Evolutionary conservation across 2,797 vertebrate genomes (phyloP), one percentile per base, ranked within the genome.

Genomic region (Hypotaenidia okinawae): DNA sequence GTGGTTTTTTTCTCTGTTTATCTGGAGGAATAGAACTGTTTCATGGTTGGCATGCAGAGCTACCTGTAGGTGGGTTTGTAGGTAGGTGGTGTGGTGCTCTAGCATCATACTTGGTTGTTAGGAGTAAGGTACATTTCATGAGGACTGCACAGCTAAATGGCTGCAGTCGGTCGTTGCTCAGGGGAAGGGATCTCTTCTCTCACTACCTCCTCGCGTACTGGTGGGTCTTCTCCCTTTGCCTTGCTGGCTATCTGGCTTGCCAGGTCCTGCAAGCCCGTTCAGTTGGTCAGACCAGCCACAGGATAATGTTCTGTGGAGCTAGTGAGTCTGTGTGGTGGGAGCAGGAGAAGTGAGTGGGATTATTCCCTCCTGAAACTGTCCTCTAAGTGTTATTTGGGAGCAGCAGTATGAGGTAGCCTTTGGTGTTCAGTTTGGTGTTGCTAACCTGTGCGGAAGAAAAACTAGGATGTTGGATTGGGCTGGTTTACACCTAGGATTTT

Each of bases 151-250:
- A 69, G 32, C 47, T 87, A 14, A 82, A 52, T 25, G 9, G 32
- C n/a, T 77, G 7, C 0, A 59, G 47, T 58, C 52, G 16, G 16
- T 69, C 84, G 25, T 77, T 90, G 61, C 88, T 79, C 35, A 59
- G 67, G 30, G 41, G 51, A 90, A 62, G n/a, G n/a, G 8, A 35
- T 80, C 32, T 89, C 10, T 84, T 41, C 47, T 79, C 72, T 91
- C 32, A 52, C 73, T 85, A 19, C 3, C 1, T 91, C 68, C 52
- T 83, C 0, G 0, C 18, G n/a, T 18, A 64, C 52, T 68, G 1
- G 0, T 47, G 22, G 33, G 5, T 30, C 47, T 67, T 2, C 27
- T 55, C 35, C 2, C 1, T 77, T 82, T 72, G 18, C 72, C 33
- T 61, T 78, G 28, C 33, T 91, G 45, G 8, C 33, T 66, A 8